Evolutionary conservation across 2,113 vertebrate species (phyloP).

Genomic region (Enhydra lutris): DNA sequence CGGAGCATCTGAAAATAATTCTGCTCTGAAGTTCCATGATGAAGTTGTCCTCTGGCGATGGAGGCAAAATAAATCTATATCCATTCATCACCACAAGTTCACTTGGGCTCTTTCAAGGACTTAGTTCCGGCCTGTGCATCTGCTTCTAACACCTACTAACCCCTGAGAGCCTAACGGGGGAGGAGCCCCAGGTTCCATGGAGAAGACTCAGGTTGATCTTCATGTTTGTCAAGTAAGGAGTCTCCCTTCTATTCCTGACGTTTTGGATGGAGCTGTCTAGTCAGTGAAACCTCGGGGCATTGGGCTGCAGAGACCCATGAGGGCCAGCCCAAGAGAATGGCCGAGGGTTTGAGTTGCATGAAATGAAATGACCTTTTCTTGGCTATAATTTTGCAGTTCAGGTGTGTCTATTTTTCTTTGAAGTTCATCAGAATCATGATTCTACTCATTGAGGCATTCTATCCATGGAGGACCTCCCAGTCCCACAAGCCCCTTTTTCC

Average conservation of each 20-base stretch:
- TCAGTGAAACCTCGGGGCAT: neutral
- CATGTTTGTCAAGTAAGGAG: neutral
- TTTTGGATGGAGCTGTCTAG: neutral
- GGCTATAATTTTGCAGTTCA: neutral
- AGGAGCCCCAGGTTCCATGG: neutral
- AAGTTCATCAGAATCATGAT: neutral
- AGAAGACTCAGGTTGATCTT: neutral
- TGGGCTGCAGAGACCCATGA: neutral
- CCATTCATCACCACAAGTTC: neutral
- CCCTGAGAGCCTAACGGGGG: neutral
- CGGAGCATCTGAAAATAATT: constrained; percentile 66
- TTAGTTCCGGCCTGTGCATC: neutral
- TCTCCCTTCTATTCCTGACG: neutral
- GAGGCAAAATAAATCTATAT: constrained; percentile 51
- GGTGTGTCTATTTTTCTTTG: neutral
- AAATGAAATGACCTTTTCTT: constrained; percentile 1
- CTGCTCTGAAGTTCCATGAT: constrained; percentile 43
- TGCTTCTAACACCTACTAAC: neutral
- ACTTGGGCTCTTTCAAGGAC: neutral
- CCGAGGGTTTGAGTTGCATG: neutral
- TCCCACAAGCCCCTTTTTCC: neutral
- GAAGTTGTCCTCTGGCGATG: constrained; percentile 46
- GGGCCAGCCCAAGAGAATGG: neutral
- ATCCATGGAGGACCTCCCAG: neutral
- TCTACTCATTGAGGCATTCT: neutral